Base-by-base conservation (phyloP, 2,113 vertebrate genomes). In the Eudyptes chrysolophus region DNA sequence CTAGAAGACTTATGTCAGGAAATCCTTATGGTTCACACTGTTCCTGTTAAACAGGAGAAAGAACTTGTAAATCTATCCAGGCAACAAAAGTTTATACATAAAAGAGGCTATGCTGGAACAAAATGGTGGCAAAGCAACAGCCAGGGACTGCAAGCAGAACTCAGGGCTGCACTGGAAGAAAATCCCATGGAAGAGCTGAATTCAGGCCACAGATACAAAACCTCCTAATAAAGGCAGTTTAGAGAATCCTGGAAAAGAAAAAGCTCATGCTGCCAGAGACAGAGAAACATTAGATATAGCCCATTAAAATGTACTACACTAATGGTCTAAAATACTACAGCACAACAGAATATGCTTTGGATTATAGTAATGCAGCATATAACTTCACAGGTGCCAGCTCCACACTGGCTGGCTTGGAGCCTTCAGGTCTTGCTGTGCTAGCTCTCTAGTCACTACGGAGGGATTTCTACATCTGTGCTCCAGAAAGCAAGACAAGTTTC, bases 381-480 rank as follows among this genome's bases (percentile, higher is more conserved):
- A 25, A 68, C 44, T 17, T 38, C 57, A 17, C 86, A 94, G 92
- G 95, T 94, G 90, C 86, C 95, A 94, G 72, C 76, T 55, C 71
- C 58, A 62, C 1, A 0, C 90, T 24, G 77, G 51, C 55, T 94
- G 88, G 94, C 92, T 52, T 32, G 1, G 29, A 75, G 90, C 83
- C 69, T 44, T 27, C 86, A 84, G 94, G 76, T 95, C 94, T 80
- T 51, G 3, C 69, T 52, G 17, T 4, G n/a, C 58, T 49, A 68
- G 49, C 54, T 46, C 54, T 49, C 44, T 16, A 74, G 54, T 34
- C 60, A 26, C 82, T 92, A 49, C 49, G 38, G 38, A 81, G 48
- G 24, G 65, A 94, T 87, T 96, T 81, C 89, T 44, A 62, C 84
- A 95, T 90, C 90, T 97, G 92, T 24, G 51, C 55, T 84, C 92